Base-by-base conservation (phyloP, 2,797 vertebrate species). In the Phyllotis vaccarum region DNA sequence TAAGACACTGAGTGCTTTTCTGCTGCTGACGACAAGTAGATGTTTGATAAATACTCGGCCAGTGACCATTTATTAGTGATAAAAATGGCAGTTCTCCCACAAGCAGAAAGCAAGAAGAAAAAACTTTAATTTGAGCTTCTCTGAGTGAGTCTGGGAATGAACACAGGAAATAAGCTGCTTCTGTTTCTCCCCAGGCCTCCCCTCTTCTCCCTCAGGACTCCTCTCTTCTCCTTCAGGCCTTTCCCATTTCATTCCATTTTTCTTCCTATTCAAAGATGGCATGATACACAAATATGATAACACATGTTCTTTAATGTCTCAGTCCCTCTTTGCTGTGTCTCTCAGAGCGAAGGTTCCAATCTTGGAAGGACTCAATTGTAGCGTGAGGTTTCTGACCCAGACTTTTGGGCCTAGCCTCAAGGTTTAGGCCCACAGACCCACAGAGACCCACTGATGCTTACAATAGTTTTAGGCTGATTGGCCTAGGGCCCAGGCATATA, bases 21-120 rank as follows among this genome's bases (percentile, higher is more conserved):
- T 95, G 83, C 46, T 64, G 79, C 62, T 72, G 49, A 92, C 72
- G 40, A 93, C 31, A 34, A 81, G 76, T 1, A 43, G 64, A 91
- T 46, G 43, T 91, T 86, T 86, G 81, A 80, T 86, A 94, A 91
- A 92, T 66, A 27, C 74, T 89, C 49, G 92, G 40, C 66, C 75
- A 54, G 40, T 64, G 34, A 62, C 90, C 74, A 49, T 86, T 90
- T 96, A 81, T 90, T 90, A 93, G 60, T 58, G 56, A 92, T 34
- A 88, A 64, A 72, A 96, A 96, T 74, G 37, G 66, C 24, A 82
- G n/a, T 58, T 94, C 81, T 90, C 60, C 66, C 82, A 66, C 52
- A 88, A 93, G 31, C n/a, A 88, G 76, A 74, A 92, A 90, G 60
- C 56, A 58, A 58, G 82, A 87, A 54, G 49, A 89, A 49, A 80